A percentile compares a stretch with the other conserved stretches of the same genome.
Evolutionary conservation across 92 coral and sea anemone species (phyloP).

Genomic region (Epizoanthus rinbou): DNA sequence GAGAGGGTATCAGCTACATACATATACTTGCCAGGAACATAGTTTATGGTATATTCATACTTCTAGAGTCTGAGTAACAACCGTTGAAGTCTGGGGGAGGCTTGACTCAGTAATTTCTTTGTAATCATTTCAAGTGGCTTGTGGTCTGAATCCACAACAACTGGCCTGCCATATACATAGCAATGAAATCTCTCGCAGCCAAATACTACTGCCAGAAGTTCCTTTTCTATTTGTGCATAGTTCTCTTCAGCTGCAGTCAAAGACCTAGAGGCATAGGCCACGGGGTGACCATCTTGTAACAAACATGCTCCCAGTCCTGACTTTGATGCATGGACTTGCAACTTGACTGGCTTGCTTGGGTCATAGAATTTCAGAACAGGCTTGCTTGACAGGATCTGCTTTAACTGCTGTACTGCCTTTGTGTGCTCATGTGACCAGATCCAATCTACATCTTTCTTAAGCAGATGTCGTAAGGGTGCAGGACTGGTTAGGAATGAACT

Average conservation of each 20-base stretch:
- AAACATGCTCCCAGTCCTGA: constrained; percentile 35
- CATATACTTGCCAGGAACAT: constrained; percentile 54
- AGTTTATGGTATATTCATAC: constrained; percentile 33
- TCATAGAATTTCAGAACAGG: constrained; percentile 31
- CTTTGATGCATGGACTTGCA: constrained; percentile 40
- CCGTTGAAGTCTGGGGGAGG: constrained; percentile 30
- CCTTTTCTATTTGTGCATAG: constrained; percentile 39
- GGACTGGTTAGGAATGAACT: constrained; percentile 37
- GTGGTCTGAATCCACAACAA: constrained; percentile 35
- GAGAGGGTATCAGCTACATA: constrained; percentile 49
- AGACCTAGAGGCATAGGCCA: constrained; percentile 24
- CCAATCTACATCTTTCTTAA: constrained; percentile 16
- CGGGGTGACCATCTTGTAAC: constrained; percentile 33
- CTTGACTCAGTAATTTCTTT: constrained; percentile 11
- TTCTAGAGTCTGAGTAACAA: constrained; percentile 11
- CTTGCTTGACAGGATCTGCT: constrained; percentile 3
- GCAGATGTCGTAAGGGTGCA: constrained; percentile 18
- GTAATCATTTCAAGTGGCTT: constrained; percentile 20
- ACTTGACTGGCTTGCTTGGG: constrained; percentile 2
- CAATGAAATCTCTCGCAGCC: constrained; percentile 42
- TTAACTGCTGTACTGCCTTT: neutral
- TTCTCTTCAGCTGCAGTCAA: constrained; percentile 25
- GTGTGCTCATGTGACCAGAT: constrained; percentile 28
- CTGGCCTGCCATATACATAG: constrained; percentile 32
- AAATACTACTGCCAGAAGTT: constrained; percentile 32